Percentiles rank a stretch among this genome's conserved stretches.
These are phyloP conservation scores for Pentalonia nigronervosa DNA, from an alignment of 1,140 invertebrate species.

Conservation along the genomic window DNA sequence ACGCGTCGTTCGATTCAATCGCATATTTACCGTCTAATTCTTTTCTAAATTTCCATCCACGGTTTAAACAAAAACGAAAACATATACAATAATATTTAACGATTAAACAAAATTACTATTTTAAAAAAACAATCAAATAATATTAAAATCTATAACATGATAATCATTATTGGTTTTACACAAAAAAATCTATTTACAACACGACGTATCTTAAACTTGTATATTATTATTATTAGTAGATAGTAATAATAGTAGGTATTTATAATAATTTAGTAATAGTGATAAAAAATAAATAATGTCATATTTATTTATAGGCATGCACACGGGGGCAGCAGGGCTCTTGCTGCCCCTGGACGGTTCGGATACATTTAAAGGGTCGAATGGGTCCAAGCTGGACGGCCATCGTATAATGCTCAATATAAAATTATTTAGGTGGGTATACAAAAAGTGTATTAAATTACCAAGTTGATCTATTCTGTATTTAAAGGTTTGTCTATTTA, in stretches of 20 bases:
- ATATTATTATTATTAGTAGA: not conserved
- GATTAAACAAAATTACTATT: constrained; percentile 29
- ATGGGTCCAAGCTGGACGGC: too few species aligned
- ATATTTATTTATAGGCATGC: too few species aligned
- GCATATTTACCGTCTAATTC: not conserved
- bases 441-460: too few species aligned
- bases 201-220: not conserved
- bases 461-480: too few species aligned
- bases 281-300: not conserved
- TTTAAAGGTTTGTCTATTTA: too few species aligned
- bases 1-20: not conserved
- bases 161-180: not conserved
- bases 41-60: not conserved
- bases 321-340: too few species aligned
- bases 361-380: too few species aligned
- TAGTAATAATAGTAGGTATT: not conserved
- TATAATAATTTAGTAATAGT: too few species aligned
- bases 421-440: too few species aligned
- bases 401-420: too few species aligned
- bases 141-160: not conserved
- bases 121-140: constrained; percentile 21
- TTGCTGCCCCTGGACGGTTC: too few species aligned
- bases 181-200: not conserved
- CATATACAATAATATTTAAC: not conserved
- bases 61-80: not conserved